Conservation (phyloP, 2,888 invertebrate species). For the Lysandra bellargus region DNA sequence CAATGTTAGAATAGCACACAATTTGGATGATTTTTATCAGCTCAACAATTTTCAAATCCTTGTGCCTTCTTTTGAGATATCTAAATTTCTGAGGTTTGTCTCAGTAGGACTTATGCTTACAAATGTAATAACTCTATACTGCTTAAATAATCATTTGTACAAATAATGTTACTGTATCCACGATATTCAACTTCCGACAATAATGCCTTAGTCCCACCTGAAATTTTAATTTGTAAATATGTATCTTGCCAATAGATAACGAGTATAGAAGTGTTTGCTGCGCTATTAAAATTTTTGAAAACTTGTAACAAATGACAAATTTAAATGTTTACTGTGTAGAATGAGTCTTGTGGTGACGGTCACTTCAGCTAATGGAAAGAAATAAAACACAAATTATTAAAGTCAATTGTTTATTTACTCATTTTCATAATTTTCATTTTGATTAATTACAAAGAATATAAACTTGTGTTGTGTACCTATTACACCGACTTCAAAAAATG, state of each 20-base stretch:
- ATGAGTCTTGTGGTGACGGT: slow-evolving; percentile 24
- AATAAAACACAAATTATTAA: slow-evolving; percentile 33
- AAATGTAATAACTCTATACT: slow-evolving; percentile 10
- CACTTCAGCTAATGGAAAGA: slow-evolving; percentile 13
- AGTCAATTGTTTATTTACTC: slow-evolving; percentile 9
- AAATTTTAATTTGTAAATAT: slow-evolving; percentile 47
- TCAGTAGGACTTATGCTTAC: slow-evolving; percentile 23
- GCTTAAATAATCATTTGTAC: slow-evolving; percentile 23
- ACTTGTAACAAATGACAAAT: slow-evolving; percentile 55
- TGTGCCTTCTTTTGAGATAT: slow-evolving; percentile 46
- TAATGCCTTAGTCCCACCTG: slow-evolving; percentile 60
- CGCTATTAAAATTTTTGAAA: slow-evolving; percentile 51
- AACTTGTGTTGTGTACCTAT: not conserved
- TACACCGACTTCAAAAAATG: not conserved
- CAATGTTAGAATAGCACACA: slow-evolving; percentile 36
- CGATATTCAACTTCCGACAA: slow-evolving; percentile 50
- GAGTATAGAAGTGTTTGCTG: slow-evolving; percentile 41
- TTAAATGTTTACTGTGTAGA: slow-evolving; percentile 34
- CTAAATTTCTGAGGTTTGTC: slow-evolving; percentile 40
- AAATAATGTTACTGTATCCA: slow-evolving; percentile 33
- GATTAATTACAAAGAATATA: not conserved
- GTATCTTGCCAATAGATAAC: slow-evolving; percentile 57
- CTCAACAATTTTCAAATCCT: slow-evolving; percentile 43
- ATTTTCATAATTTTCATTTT: not conserved
- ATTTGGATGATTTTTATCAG: slow-evolving; percentile 34